Percentiles rank a stretch among this genome's conserved stretches.
These are phyloP conservation scores for Helleia helle DNA, from an alignment of 2,888 invertebrate genomes.

Conservation along the genomic window DNA sequence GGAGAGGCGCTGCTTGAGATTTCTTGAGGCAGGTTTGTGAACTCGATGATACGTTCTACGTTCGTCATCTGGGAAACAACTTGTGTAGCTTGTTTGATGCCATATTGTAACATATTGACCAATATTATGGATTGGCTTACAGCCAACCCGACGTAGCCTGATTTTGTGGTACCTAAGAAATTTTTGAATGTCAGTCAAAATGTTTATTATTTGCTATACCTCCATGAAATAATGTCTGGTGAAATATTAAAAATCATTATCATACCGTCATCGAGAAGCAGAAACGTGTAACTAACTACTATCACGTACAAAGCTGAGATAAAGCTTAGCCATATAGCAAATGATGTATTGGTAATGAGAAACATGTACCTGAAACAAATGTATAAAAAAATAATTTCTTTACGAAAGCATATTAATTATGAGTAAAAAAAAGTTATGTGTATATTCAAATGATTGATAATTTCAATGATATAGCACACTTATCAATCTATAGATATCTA, in stretches of 20 bases:
- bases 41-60: constrained; percentile 87
- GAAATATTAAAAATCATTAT: background rate
- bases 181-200: background rate
- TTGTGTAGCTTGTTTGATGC: constrained; percentile 85
- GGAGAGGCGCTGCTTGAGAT: constrained; percentile 76
- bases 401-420: no score
- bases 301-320: constrained; percentile 74
- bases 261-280: constrained; percentile 72
- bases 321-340: constrained; percentile 77
- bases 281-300: constrained; percentile 76
- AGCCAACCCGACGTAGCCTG: constrained; percentile 81
- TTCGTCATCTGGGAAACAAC: constrained; percentile 82
- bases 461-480: no score
- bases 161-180: constrained; percentile 57
- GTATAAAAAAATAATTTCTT: no score
- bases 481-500: no score
- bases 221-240: no score
- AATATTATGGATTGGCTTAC: constrained; percentile 81
- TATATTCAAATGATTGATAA: no score
- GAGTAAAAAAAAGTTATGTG: no score
- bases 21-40: constrained; percentile 81
- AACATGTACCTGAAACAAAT: constrained; percentile 69
- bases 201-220: background rate
- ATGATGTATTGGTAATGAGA: constrained; percentile 73
- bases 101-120: constrained; percentile 86